A percentile compares a stretch with the other conserved stretches of the same genome.
Evolutionary conservation across 1,140 invertebrate genomes (phyloP).

Genomic region (Dinothrombium tinctorium): DNA sequence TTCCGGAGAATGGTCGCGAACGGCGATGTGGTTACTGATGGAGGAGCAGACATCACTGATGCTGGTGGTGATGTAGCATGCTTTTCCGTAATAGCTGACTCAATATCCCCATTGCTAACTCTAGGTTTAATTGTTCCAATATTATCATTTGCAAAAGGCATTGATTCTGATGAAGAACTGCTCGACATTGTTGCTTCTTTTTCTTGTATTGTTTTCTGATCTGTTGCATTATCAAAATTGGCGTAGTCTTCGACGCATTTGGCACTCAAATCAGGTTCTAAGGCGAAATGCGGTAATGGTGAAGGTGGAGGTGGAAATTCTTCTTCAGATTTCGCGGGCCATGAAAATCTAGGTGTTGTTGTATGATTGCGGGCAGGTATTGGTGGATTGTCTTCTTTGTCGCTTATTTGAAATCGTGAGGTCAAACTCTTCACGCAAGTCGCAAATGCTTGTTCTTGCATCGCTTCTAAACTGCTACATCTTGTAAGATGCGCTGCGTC

Average conservation of each 20-base stretch:
- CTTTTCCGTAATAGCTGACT: neutral
- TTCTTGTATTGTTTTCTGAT: conserved; percentile 1
- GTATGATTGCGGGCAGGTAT: neutral
- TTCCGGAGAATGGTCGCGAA: conserved; percentile 13
- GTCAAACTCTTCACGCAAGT: conserved; percentile 25
- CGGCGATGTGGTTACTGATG: conserved; percentile 12
- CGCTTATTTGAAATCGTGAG: conserved; percentile 20
- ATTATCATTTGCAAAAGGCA: conserved; percentile 96
- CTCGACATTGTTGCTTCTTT: conserved; percentile 3
- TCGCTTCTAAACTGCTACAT: conserved; percentile 1
- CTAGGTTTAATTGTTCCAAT: conserved; percentile 85
- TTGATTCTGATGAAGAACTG: conserved; percentile 31
- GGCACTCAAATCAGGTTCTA: neutral
- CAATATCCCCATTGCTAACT: too few species aligned
- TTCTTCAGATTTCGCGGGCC: conserved; percentile 13
- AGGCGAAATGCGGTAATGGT: conserved; percentile 17
- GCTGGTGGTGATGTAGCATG: neutral
- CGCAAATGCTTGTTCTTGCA: conserved; percentile 22
- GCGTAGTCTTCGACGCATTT: neutral
- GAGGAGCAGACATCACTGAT: conserved; percentile 7
- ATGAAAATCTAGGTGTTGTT: neutral
- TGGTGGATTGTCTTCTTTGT: conserved; percentile 2
- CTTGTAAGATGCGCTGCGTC: too few species aligned
- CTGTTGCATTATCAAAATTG: neutral
- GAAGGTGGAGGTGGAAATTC: conserved; percentile 26